Conservation (phyloP, 2,797 vertebrate genomes). For the Danionella dracula region DNA sequence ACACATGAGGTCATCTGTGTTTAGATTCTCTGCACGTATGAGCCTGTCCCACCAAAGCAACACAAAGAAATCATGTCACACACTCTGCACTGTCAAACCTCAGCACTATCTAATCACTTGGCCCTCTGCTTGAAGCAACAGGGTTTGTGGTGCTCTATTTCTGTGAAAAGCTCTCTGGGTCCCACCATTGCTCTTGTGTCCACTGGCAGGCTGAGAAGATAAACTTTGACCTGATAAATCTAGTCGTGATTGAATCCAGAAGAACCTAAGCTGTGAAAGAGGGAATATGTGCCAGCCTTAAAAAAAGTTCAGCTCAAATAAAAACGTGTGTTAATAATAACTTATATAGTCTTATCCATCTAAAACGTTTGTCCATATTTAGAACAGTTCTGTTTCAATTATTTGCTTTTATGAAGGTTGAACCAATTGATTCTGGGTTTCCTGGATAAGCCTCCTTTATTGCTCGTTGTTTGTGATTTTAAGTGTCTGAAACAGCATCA, state of each 20-base stretch:
- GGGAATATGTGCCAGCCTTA: slow-evolving; percentile 36
- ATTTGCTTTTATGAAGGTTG: too few species aligned
- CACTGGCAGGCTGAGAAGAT: slow-evolving; percentile 43
- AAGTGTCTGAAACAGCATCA: too few species aligned
- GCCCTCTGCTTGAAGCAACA: slow-evolving; percentile 23
- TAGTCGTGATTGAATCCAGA: slow-evolving; percentile 60
- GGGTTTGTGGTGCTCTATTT: slow-evolving; percentile 34
- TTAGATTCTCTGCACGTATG: slow-evolving; percentile 12
- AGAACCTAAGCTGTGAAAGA: slow-evolving; percentile 50
- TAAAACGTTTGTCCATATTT: slow-evolving; percentile 13
- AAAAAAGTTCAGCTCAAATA: too few species aligned
- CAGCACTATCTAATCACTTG: slow-evolving; percentile 33
- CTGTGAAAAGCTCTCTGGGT: slow-evolving; percentile 13
- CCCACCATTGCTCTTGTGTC: slow-evolving; percentile 29
- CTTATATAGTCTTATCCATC: too few species aligned
- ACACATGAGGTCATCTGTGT: slow-evolving; percentile 25
- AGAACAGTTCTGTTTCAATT: too few species aligned
- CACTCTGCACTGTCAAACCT: slow-evolving; percentile 22
- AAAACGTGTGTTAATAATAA: too few species aligned
- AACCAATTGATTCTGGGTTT: too few species aligned
- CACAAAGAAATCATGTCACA: slow-evolving; percentile 21
- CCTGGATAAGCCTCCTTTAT: too few species aligned
- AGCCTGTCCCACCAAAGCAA: slow-evolving; percentile 13
- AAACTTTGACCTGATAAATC: slow-evolving; percentile 56
- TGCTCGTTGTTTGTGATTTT: too few species aligned